phyloP scores from a whole-genome alignment of 2,113 vertebrate species.

The Hydrochoerus hydrochaeris region DNA sequence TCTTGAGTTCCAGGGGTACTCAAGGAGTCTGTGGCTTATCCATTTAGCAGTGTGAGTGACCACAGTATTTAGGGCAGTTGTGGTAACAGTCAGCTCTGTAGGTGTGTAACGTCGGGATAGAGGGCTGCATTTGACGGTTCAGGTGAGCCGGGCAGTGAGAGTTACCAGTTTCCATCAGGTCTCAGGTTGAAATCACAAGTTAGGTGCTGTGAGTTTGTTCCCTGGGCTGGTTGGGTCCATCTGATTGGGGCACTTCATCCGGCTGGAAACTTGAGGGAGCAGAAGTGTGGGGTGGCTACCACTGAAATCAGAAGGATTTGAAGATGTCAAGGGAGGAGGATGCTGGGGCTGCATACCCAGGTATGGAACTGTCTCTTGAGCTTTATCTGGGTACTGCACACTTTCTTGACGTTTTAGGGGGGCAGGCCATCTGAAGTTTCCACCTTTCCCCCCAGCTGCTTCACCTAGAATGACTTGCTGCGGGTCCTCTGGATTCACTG shows the following conservation, averaged over 20 bases:
- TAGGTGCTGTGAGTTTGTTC: background rate
- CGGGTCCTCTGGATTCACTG: background rate
- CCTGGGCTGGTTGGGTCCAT: background rate
- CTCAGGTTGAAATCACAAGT: background rate
- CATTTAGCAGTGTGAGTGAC: background rate
- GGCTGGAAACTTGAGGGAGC: background rate
- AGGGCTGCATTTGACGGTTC: background rate
- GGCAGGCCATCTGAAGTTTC: fast-evolving
- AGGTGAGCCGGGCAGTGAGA: background rate
- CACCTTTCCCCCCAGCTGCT: fast-evolving
- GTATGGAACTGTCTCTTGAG: background rate
- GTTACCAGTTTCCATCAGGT: background rate
- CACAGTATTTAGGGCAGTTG: background rate
- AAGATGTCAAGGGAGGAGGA: background rate
- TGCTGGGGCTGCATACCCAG: background rate
- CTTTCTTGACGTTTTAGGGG: background rate
- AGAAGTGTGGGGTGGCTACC: background rate
- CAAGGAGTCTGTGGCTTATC: background rate
- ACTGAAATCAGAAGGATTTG: background rate
- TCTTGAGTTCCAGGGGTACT: background rate
- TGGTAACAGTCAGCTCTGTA: background rate
- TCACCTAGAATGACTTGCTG: background rate
- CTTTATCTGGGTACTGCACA: background rate
- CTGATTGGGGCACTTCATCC: background rate
- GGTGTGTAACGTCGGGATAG: no score